Percentiles rank a stretch among this genome's conserved stretches.
Conservation (phyloP, 1,140 invertebrate genomes). For the Saccostrea cuccullata region DNA sequence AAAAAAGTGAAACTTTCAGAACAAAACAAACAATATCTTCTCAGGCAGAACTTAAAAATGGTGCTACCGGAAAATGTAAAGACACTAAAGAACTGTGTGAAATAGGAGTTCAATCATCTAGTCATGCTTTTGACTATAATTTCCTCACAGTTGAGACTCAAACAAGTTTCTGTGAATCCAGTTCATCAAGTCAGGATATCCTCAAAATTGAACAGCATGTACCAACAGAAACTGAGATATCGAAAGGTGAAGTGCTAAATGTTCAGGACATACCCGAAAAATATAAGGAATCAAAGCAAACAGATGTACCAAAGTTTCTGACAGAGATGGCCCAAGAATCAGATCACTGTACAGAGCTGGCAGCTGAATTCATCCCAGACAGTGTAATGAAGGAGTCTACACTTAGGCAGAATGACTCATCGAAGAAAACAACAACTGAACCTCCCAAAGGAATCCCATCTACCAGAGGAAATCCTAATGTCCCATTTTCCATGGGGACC, state of each 20-base stretch:
- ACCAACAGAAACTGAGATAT: background rate
- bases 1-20: background rate
- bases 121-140: background rate
- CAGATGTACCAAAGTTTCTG: background rate
- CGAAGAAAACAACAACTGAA: background rate
- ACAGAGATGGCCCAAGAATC: background rate
- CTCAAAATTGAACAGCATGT: background rate
- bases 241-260: background rate
- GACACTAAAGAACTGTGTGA: background rate
- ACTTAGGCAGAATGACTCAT: background rate
- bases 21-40: background rate
- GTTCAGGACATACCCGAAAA: background rate
- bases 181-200: background rate
- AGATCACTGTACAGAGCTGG: background rate
- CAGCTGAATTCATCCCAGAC: background rate
- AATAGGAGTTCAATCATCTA: background rate
- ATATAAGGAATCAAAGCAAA: background rate
- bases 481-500: background rate
- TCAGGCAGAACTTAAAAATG: slow-evolving; percentile 1
- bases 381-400: background rate
- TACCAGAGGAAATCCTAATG: background rate
- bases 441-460: slow-evolving; percentile 14
- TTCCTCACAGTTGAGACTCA: slow-evolving; percentile 52
- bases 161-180: slow-evolving; percentile 49
- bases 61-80: background rate